These are phyloP conservation scores for Serinus canaria DNA, from an alignment of 2,113 vertebrate species.

Conservation along the genomic window DNA sequence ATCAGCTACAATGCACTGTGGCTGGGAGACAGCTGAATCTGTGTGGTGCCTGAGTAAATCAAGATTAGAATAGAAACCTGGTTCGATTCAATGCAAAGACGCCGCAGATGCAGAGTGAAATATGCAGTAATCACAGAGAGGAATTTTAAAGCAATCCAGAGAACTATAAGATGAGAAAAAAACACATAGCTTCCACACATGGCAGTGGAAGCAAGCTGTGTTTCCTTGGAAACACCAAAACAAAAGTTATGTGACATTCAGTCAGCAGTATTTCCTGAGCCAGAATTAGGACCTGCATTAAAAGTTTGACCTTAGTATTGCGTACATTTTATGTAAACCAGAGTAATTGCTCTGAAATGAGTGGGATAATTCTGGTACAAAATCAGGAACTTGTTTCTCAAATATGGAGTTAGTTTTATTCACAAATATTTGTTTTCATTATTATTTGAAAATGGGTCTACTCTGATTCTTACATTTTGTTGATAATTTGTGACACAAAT, in stretches of 20 bases:
- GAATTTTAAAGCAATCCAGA: conserved; percentile 22
- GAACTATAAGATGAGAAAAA: conserved; percentile 13
- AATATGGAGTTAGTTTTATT: background rate
- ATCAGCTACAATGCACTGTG: background rate
- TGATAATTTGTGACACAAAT: background rate
- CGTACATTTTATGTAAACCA: background rate
- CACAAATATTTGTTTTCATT: background rate
- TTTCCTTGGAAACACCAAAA: conserved; percentile 61
- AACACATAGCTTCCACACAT: conserved; percentile 17
- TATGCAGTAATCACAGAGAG: background rate
- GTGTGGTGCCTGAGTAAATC: background rate
- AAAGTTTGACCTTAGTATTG: background rate
- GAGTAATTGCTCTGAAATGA: background rate
- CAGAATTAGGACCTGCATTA: background rate
- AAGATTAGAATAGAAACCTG: background rate
- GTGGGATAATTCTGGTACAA: background rate
- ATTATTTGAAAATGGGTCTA: background rate
- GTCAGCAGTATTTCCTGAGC: conserved; percentile 40
- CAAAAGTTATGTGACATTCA: conserved; percentile 50
- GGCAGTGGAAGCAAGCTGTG: conserved; percentile 9
- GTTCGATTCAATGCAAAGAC: background rate
- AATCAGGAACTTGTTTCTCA: background rate
- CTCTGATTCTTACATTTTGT: background rate
- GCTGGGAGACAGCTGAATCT: background rate
- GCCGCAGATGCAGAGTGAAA: conserved; percentile 15